Conservation (phyloP, 35 echinoderm and acorn worm species). For the Heliocidaris erythrogramma region DNA sequence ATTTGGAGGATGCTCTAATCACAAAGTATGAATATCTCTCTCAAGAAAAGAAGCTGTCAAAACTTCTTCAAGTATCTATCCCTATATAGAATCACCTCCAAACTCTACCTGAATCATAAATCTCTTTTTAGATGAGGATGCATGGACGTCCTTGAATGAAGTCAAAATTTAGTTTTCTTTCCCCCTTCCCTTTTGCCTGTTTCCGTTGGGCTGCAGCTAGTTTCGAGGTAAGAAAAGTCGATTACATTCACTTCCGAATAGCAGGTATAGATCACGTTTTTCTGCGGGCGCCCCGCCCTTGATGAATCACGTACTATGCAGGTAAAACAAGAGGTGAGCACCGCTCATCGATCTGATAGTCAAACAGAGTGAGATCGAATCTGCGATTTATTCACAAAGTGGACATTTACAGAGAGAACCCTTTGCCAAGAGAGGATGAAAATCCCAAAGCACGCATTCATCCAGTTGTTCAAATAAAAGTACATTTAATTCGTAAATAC, state of each 20-base stretch:
- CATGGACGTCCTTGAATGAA: not conserved
- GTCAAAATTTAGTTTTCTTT: not conserved
- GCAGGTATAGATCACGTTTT: constrained; percentile 2
- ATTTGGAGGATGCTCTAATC: not conserved
- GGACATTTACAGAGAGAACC: not conserved
- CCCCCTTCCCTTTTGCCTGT: not conserved
- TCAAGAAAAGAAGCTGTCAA: not conserved
- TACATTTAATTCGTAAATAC: constrained; percentile 50
- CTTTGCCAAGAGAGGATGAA: not conserved
- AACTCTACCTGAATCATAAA: not conserved
- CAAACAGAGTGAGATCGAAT: not conserved
- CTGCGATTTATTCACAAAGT: not conserved
- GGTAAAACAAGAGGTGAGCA: constrained; percentile 1
- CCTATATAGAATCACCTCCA: not conserved
- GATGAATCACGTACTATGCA: not conserved
- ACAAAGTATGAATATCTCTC: not conserved
- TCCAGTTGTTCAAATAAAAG: constrained; percentile 47
- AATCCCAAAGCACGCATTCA: constrained; percentile 33
- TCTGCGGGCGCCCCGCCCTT: constrained; percentile 11
- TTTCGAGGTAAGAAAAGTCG: not conserved
- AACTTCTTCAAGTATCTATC: not conserved
- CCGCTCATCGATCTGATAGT: not conserved
- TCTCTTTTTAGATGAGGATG: not conserved
- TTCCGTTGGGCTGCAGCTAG: not conserved
- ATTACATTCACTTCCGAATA: not conserved